Evolutionary conservation across 2,797 vertebrate genomes (phyloP).

Genomic region (Scyliorhinus canicula): DNA sequence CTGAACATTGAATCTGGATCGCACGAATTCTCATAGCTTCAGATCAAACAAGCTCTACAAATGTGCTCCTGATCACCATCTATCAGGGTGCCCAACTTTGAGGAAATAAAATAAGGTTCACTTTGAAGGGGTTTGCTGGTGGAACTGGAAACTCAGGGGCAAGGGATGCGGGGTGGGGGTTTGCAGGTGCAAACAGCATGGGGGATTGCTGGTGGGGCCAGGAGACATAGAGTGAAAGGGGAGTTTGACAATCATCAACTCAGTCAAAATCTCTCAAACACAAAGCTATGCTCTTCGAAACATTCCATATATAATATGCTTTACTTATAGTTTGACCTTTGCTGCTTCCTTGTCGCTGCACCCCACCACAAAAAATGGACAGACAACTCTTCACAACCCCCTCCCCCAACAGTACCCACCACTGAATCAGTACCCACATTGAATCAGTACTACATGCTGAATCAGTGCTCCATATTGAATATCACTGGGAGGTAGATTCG

Average conservation of each 20-base stretch:
- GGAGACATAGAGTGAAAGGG: background rate
- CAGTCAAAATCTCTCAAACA: background rate
- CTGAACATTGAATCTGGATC: background rate
- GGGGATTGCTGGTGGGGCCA: background rate
- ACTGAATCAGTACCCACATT: no score
- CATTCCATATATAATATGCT: no score
- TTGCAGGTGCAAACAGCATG: no score
- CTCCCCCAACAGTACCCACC: background rate
- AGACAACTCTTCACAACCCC: background rate
- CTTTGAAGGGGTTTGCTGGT: no score
- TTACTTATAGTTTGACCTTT: background rate
- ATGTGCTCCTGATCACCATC: background rate
- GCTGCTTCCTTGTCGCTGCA: background rate
- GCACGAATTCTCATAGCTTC: background rate
- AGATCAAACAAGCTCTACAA: background rate
- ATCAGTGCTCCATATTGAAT: background rate
- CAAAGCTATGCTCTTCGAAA: background rate
- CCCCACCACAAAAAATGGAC: background rate
- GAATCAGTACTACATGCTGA: background rate
- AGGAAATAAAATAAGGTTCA: background rate
- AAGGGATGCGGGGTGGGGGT: no score
- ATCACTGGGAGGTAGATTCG: background rate
- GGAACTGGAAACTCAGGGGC: no score
- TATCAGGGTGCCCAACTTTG: background rate
- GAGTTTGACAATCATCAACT: background rate